Evolutionary conservation across 1,140 invertebrate genomes (phyloP).

Genomic region (Ips nitidus): DNA sequence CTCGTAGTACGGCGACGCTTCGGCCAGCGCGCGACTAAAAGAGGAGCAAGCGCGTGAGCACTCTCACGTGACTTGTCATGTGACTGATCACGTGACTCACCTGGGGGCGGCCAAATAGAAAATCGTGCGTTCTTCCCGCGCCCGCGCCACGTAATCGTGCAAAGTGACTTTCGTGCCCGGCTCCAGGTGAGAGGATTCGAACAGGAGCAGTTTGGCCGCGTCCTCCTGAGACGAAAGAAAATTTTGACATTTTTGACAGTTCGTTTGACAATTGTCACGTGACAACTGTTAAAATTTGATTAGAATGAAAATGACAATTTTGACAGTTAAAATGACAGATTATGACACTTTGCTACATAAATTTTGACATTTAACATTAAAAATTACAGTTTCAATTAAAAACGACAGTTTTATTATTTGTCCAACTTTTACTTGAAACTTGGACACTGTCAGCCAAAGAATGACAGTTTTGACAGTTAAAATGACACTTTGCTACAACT

Average conservation of each 20-base stretch:
- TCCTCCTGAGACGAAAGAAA: constrained; percentile 70
- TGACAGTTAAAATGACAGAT: no score
- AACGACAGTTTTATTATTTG: no score
- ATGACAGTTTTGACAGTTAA: no score
- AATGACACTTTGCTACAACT: no score
- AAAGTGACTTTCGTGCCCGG: constrained; percentile 79
- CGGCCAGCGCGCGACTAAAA: constrained; percentile 82
- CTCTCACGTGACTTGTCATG: neutral
- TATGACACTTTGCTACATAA: no score
- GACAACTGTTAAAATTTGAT: no score
- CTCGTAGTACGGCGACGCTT: constrained; percentile 93
- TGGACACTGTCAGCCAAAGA: no score
- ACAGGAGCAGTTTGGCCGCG: constrained; percentile 86
- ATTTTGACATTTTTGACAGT: constrained; percentile 20
- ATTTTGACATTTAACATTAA: no score
- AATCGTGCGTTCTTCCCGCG: constrained; percentile 77
- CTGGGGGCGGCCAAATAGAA: constrained; percentile 93
- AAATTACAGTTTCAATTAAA: no score
- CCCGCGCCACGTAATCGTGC: constrained; percentile 75
- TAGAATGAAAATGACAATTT: no score
- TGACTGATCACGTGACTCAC: constrained; percentile 54
- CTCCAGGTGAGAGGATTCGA: constrained; percentile 83
- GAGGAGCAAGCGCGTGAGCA: neutral
- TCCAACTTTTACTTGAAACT: no score
- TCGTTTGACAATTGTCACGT: no score